Evolutionary conservation across 2,888 invertebrate species (phyloP), one percentile per base, ranked within the genome.

Genomic region (Clitarchus hookeri): DNA sequence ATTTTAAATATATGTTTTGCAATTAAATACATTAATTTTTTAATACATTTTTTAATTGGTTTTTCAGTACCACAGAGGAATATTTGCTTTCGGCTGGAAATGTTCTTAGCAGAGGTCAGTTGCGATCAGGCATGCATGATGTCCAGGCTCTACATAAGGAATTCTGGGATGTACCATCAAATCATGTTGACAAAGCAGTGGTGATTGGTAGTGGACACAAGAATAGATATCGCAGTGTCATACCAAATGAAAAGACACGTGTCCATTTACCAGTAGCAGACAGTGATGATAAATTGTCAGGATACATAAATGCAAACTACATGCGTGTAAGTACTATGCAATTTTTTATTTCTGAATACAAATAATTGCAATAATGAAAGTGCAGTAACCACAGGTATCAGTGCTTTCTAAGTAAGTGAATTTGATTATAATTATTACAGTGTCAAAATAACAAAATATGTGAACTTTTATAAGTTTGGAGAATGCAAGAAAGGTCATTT

Each of bases 301-400:
- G 95, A 87, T 98, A 98, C 90, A 97, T 98, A 87, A 98, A 98
- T 92, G 98, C 98, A 89, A 98, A 98, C 93, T 98, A 96, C 91
- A 96, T 98, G 89, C 95, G 97, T 94, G 97, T 97, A 90, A 92
- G 91, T 91, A 80, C 8, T 44, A 48, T 12, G 13, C 6, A 79
- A n/a, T n/a, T n/a, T n/a, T n/a, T n/a, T n/a, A n/a, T n/a, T n/a
- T n/a, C n/a, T n/a, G 13, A 13, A 65, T 65, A 65, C 13, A 19
- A 65, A 19, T 65, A 19, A 65, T 13, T n/a, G n/a, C n/a, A n/a
- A n/a, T n/a, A n/a, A n/a, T n/a, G n/a, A n/a, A n/a, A n/a, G n/a
- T n/a, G n/a, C n/a, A n/a, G n/a, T n/a, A n/a, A n/a, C n/a, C n/a
- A n/a, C n/a, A n/a, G n/a, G n/a, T n/a, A n/a, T n/a, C n/a, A n/a